Percentiles rank a stretch among this genome's conserved stretches.
Conservation (phyloP, 1,140 invertebrate species). For the Drosophila carrolli region DNA sequence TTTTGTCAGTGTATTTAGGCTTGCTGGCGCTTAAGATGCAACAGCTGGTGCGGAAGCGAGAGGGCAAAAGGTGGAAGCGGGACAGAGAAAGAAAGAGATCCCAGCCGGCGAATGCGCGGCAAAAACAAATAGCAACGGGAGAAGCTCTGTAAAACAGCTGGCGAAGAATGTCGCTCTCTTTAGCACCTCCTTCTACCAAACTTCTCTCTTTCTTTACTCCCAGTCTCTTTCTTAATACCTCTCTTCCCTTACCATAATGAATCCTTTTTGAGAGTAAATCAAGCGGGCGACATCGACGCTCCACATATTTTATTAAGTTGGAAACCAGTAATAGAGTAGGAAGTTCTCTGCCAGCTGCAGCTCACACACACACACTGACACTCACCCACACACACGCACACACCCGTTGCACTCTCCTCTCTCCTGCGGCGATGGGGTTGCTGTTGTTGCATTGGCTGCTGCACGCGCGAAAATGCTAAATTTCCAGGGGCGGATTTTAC, state of each 20-base stretch:
- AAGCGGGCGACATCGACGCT: constrained; percentile 38
- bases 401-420: constrained; percentile 12
- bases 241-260: not conserved
- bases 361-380: constrained; percentile 3
- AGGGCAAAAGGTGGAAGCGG: constrained; percentile 1
- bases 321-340: constrained; percentile 77
- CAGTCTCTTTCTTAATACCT: not conserved
- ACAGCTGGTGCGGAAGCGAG: constrained; percentile 44
- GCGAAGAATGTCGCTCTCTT: constrained; percentile 33
- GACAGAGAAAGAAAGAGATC: constrained; percentile 3
- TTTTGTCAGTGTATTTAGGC: constrained; percentile 6
- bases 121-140: constrained; percentile 20
- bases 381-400: constrained; percentile 15
- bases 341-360: constrained; percentile 71
- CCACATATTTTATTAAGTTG: constrained; percentile 77
- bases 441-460: constrained; percentile 22
- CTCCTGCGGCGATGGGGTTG: constrained; percentile 16
- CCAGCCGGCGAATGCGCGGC: constrained; percentile 48
- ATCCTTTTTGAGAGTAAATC: constrained; percentile 62
- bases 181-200: not conserved
- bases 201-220: not conserved
- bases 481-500: constrained; percentile 40
- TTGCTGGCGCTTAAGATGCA: constrained; percentile 37
- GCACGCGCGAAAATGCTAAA: constrained; percentile 44
- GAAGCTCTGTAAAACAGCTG: constrained; percentile 55